Evolutionary conservation across 2,797 vertebrate species (phyloP).

Genomic region (Anniella stebbinsi): DNA sequence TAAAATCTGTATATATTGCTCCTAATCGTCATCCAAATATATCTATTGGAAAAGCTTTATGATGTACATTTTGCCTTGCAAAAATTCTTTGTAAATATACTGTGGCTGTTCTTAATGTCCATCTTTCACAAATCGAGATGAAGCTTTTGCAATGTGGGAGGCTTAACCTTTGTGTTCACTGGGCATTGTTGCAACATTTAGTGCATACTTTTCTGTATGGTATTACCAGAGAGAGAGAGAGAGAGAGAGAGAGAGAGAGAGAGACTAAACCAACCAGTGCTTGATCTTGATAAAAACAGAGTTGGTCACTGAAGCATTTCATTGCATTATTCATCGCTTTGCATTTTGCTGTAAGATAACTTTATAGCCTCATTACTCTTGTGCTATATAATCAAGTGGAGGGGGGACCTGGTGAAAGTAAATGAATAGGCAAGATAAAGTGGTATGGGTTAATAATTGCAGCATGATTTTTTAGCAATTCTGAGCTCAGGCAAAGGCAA

Average conservation of each 20-base stretch:
- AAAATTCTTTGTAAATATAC: conserved; percentile 63
- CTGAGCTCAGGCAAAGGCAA: conserved; percentile 41
- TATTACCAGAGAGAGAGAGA: neutral
- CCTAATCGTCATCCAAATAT: conserved; percentile 52
- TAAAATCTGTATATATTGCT: conserved; percentile 44
- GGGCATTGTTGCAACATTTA: conserved; percentile 59
- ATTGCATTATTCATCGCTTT: conserved; percentile 58
- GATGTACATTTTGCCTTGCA: conserved; percentile 52
- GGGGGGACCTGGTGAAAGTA: conserved; percentile 56
- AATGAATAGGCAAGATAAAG: conserved; percentile 61
- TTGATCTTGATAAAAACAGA: conserved; percentile 51
- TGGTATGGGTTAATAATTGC: conserved; percentile 49
- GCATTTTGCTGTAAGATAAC: conserved; percentile 50
- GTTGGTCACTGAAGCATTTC: conserved; percentile 23
- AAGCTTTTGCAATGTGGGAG: conserved; percentile 65
- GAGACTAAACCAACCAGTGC: conserved; percentile 8
- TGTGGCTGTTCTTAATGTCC: conserved; percentile 52
- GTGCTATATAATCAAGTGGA: conserved; percentile 33
- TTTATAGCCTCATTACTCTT: conserved; percentile 52
- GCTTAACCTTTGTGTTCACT: conserved; percentile 64
- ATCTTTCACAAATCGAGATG: conserved; percentile 50
- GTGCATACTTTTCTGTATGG: conserved; percentile 56
- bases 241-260: too few species aligned
- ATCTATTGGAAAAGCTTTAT: conserved; percentile 48
- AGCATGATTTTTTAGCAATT: conserved; percentile 45